phyloP scores from a whole-genome alignment of 2,113 vertebrate species.

The Periophthalmodon schlosseri region DNA sequence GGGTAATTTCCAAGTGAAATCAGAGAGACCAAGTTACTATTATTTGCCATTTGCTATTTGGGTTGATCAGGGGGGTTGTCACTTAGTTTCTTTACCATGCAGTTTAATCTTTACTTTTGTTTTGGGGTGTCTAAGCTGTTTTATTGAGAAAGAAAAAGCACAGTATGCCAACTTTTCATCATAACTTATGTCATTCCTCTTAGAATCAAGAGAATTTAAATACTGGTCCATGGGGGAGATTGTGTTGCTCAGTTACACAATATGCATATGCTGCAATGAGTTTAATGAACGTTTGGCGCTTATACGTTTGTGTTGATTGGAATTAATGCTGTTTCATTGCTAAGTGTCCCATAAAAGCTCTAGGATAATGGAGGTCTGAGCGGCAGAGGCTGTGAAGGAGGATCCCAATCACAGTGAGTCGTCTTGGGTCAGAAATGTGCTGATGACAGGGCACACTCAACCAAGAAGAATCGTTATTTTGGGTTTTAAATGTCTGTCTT shows the following conservation, averaged over 20 bases:
- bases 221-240: not conserved
- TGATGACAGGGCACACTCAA: not conserved
- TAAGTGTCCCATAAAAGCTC: slow-evolving; percentile 5
- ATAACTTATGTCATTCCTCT: not conserved
- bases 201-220: not conserved
- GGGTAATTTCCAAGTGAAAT: too few species aligned
- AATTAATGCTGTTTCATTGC: not conserved
- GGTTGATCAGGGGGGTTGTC: too few species aligned
- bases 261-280: not conserved
- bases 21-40: too few species aligned
- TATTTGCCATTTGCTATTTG: too few species aligned
- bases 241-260: not conserved
- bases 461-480: not conserved
- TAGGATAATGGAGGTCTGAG: not conserved
- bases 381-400: not conserved
- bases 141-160: not conserved
- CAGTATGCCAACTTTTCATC: not conserved
- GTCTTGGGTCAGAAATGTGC: not conserved
- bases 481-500: not conserved
- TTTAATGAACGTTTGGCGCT: not conserved
- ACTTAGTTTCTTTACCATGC: too few species aligned
- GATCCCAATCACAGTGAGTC: not conserved
- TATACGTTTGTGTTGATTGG: not conserved
- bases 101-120: not conserved
- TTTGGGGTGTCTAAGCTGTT: not conserved